A percentile compares a stretch with the other conserved stretches of the same genome.
phyloP scores from a whole-genome alignment of 2,888 invertebrate species.

The Emmelina monodactyla region DNA sequence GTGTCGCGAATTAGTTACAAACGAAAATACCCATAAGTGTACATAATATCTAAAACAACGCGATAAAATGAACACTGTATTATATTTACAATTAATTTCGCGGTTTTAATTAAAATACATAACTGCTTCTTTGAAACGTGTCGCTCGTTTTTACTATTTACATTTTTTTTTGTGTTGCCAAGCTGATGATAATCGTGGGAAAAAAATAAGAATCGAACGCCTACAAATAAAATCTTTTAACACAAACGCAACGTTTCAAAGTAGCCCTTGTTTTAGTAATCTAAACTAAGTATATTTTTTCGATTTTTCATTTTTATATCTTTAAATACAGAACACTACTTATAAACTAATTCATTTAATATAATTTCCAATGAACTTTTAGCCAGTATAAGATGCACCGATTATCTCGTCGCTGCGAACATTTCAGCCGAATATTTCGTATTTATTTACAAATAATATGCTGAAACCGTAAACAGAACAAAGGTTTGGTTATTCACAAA shows the following conservation, averaged over 20 bases:
- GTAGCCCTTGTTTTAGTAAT: constrained; percentile 24
- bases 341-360: constrained; percentile 29
- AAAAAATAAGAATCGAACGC: neutral
- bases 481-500: too few species aligned
- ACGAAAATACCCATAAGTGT: constrained; percentile 33
- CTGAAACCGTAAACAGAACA: too few species aligned
- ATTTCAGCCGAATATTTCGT: constrained; percentile 19
- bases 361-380: constrained; percentile 34
- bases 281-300: constrained; percentile 30
- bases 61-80: constrained; percentile 54
- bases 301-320: constrained; percentile 31
- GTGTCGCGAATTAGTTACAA: constrained; percentile 20
- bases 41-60: constrained; percentile 55
- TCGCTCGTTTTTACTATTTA: constrained; percentile 26
- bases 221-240: constrained; percentile 19
- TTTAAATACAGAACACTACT: constrained; percentile 46
- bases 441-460: constrained; percentile 22
- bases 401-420: constrained; percentile 18
- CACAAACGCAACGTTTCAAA: constrained; percentile 21
- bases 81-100: constrained; percentile 49
- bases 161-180: too few species aligned
- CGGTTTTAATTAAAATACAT: constrained; percentile 36
- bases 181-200: constrained; percentile 15
- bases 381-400: constrained; percentile 26
- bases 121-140: constrained; percentile 22